These are phyloP conservation scores for Hyposmocoma kahamanoa DNA, from an alignment of 1,140 invertebrate species.

Conservation along the genomic window DNA sequence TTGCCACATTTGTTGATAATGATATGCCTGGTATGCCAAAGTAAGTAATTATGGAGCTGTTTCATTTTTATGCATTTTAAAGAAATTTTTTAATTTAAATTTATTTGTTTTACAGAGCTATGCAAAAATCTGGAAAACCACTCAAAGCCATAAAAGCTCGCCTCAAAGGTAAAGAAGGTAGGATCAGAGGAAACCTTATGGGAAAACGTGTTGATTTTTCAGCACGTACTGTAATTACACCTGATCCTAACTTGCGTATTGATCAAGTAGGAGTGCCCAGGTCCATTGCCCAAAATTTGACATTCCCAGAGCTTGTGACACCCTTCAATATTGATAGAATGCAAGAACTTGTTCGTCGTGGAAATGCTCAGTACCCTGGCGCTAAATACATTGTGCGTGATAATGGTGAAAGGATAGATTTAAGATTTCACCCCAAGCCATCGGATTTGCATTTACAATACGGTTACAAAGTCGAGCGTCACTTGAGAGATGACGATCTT, in stretches of 20 bases:
- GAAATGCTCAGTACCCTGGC: constrained; percentile 98
- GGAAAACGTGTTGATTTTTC: constrained; percentile 99
- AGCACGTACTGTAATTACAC: constrained; percentile 99
- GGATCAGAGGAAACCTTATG: constrained; percentile 99
- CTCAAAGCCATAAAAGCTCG: constrained; percentile 97
- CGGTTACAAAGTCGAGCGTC: constrained; percentile 98
- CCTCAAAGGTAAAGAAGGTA: constrained; percentile 95
- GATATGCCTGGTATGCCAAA: constrained; percentile 98
- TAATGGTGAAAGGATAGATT: constrained; percentile 98
- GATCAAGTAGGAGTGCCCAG: constrained; percentile 99
- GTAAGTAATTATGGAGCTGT: constrained; percentile 55
- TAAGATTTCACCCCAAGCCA: constrained; percentile 98
- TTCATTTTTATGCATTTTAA: background rate
- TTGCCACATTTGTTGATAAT: constrained; percentile 98
- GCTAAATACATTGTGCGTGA: constrained; percentile 99
- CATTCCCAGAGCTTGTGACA: constrained; percentile 99
- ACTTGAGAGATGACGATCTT: constrained; percentile 98
- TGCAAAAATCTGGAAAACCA: constrained; percentile 99
- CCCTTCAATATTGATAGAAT: constrained; percentile 99
- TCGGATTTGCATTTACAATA: constrained; percentile 99
- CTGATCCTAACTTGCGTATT: constrained; percentile 98
- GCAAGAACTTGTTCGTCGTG: constrained; percentile 95
- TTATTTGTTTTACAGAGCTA: constrained; percentile 79
- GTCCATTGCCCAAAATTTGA: constrained; percentile 98
- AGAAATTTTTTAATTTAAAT: background rate